phyloP scores from a whole-genome alignment of 2,797 vertebrate genomes.

The Onychomys torridus region DNA sequence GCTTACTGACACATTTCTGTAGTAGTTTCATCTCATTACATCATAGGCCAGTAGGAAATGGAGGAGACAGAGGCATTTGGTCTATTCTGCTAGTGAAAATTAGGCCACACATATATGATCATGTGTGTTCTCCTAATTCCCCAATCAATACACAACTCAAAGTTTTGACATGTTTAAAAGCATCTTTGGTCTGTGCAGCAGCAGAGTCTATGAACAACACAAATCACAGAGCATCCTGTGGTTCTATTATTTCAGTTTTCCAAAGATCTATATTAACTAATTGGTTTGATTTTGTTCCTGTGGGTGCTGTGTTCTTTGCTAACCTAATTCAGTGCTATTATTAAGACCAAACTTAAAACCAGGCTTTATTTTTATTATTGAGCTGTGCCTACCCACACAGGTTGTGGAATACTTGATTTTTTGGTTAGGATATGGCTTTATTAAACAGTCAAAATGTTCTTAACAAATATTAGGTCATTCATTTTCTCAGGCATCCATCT shows the following conservation, averaged over 20 bases:
- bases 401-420: slow-evolving; percentile 44
- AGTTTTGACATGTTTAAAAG: slow-evolving; percentile 44
- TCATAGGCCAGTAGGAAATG: slow-evolving; percentile 51
- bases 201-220: background rate
- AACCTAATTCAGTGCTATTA: slow-evolving; percentile 61
- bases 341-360: slow-evolving; percentile 62
- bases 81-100: slow-evolving; percentile 24
- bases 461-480: slow-evolving; percentile 73
- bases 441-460: slow-evolving; percentile 48
- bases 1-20: background rate
- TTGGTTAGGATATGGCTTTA: slow-evolving; percentile 40
- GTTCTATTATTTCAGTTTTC: slow-evolving; percentile 62
- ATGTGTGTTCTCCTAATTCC: background rate
- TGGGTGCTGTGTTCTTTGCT: slow-evolving; percentile 54
- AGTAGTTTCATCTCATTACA: background rate
- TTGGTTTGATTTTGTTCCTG: slow-evolving; percentile 61
- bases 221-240: slow-evolving; percentile 25
- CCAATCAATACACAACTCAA: background rate
- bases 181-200: background rate
- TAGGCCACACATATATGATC: background rate
- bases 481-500: slow-evolving; percentile 55
- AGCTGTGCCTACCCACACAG: slow-evolving; percentile 22
- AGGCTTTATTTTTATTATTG: slow-evolving; percentile 39
- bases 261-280: slow-evolving; percentile 51
- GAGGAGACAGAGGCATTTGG: slow-evolving; percentile 29